phyloP scores from a whole-genome alignment of 2,113 vertebrate genomes.

The Anseranas semipalmata region DNA sequence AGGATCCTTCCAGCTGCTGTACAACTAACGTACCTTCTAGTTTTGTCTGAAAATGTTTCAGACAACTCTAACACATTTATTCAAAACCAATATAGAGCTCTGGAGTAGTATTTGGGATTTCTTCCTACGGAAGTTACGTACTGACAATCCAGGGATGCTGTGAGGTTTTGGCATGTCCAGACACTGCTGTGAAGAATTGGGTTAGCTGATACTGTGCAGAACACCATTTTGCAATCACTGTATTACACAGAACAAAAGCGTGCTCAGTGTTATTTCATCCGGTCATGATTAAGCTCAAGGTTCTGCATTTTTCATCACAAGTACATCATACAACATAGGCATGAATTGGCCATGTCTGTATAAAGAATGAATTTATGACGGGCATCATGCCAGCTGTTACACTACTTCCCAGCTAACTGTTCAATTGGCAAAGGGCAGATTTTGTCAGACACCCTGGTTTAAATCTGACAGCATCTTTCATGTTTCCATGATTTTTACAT shows the following conservation, averaged over 20 bases:
- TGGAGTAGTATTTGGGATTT: background rate
- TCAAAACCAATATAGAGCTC: background rate
- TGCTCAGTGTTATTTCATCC: background rate
- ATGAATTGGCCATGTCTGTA: background rate
- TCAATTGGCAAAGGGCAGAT: background rate
- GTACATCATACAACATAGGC: background rate
- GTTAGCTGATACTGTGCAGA: background rate
- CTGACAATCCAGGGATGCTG: background rate
- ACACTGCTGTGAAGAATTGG: background rate
- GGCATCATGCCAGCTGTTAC: accelerated
- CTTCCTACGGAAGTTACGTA: background rate
- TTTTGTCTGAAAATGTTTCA: background rate
- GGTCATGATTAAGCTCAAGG: background rate
- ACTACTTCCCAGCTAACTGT: background rate
- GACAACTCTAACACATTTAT: background rate
- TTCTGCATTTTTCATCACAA: background rate
- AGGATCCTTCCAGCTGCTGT: background rate
- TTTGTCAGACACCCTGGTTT: background rate
- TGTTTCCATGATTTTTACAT: background rate
- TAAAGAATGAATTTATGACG: background rate
- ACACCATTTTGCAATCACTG: background rate
- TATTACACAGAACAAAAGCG: background rate
- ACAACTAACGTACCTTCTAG: background rate
- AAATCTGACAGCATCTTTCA: background rate
- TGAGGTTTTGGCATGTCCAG: background rate